Evolutionary conservation across 1,140 invertebrate genomes (phyloP).

Genomic region (Thalassaphorura encarpata): DNA sequence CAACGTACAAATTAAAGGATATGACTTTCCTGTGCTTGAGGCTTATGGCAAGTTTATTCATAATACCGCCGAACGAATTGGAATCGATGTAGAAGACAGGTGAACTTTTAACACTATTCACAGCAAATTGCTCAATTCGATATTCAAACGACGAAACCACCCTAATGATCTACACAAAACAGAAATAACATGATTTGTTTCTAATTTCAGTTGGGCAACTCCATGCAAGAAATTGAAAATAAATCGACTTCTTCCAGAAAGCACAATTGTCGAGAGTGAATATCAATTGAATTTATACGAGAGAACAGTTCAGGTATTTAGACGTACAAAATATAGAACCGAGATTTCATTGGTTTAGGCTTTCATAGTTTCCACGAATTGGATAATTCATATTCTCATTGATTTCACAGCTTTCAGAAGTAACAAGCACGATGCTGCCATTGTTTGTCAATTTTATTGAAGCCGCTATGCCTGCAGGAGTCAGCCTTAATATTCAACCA

Average conservation of each 20-base stretch:
- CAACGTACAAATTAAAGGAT: constrained; percentile 68
- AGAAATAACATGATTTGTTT: constrained; percentile 9
- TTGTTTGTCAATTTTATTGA: constrained; percentile 60
- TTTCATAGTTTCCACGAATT: no score
- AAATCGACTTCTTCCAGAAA: constrained; percentile 55
- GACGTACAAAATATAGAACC: background rate
- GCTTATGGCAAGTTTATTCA: constrained; percentile 66
- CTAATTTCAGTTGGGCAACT: constrained; percentile 54
- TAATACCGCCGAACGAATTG: constrained; percentile 56
- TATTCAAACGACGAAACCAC: no score
- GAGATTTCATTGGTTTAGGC: no score
- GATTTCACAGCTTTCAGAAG: constrained; percentile 46
- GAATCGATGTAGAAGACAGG: constrained; percentile 64
- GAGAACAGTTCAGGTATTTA: constrained; percentile 56
- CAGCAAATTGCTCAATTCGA: background rate
- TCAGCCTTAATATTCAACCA: constrained; percentile 52
- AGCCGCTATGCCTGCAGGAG: constrained; percentile 60
- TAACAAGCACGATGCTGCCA: constrained; percentile 46
- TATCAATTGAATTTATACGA: constrained; percentile 66
- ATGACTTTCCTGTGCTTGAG: constrained; percentile 70
- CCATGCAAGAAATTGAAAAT: constrained; percentile 57
- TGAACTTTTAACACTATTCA: constrained; percentile 38
- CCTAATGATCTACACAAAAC: background rate
- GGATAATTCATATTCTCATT: no score
- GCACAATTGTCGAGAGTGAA: constrained; percentile 52